Percentiles rank a stretch among this genome's conserved stretches.
phyloP scores from a whole-genome alignment of 1,140 invertebrate genomes.

The Arctopsyche grandis region DNA sequence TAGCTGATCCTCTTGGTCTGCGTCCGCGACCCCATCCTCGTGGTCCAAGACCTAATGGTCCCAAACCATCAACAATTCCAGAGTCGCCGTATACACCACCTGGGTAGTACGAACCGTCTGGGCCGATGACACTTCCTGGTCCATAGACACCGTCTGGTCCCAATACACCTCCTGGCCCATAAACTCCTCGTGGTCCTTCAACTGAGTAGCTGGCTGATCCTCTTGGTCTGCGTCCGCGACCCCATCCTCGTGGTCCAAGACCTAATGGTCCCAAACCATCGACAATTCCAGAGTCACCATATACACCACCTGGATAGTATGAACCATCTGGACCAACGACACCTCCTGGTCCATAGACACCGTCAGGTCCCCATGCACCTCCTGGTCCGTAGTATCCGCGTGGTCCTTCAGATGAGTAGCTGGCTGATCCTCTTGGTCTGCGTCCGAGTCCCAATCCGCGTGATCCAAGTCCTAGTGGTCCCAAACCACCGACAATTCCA shows the following conservation, averaged over 20 bases:
- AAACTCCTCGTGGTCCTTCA: neutral
- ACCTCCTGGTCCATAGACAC: neutral
- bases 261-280: neutral
- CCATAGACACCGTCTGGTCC: neutral
- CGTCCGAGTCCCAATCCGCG: slow-evolving; percentile 1
- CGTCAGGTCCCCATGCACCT: slow-evolving; percentile 4
- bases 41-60: slow-evolving; percentile 1
- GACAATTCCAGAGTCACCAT: neutral
- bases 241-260: neutral
- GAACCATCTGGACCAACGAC: neutral
- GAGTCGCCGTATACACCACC: neutral
- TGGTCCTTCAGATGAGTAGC: neutral
- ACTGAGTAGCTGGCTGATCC: neutral
- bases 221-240: neutral
- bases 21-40: neutral
- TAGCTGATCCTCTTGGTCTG: neutral
- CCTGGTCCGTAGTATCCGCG: neutral
- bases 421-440: neutral
- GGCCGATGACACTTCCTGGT: slow-evolving; percentile 11
- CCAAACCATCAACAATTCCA: slow-evolving; percentile 5
- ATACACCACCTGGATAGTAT: neutral
- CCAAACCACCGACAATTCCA: too few species aligned
- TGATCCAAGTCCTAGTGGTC: neutral
- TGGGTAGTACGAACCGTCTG: neutral
- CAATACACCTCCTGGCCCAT: neutral